A percentile compares a stretch with the other conserved stretches of the same genome.
These are phyloP conservation scores for Melitaea athalia DNA, from an alignment of 2,888 invertebrate genomes.

Conservation along the genomic window DNA sequence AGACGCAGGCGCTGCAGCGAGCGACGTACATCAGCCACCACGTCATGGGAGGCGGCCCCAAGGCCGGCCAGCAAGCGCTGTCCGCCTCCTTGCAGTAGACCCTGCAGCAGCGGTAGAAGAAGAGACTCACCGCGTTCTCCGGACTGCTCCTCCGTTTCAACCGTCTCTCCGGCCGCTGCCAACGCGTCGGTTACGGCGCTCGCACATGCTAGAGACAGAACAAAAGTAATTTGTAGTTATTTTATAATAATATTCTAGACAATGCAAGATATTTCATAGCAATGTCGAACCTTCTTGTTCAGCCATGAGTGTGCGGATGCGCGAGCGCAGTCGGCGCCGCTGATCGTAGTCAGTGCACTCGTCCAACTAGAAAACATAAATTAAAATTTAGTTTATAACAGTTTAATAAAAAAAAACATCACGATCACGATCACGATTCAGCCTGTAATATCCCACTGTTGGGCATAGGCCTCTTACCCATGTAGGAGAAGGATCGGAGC, in stretches of 20 bases:
- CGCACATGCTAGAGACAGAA: constrained; percentile 62
- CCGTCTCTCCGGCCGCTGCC: constrained; percentile 64
- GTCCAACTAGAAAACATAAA: constrained; percentile 85
- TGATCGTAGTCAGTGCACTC: constrained; percentile 94
- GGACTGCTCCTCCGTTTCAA: constrained; percentile 47
- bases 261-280: neutral
- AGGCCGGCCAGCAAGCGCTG: constrained; percentile 69
- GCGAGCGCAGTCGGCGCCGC: constrained; percentile 89
- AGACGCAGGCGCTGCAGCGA: constrained; percentile 89
- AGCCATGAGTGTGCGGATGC: constrained; percentile 92
- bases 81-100: constrained; percentile 82
- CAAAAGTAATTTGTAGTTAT: neutral
- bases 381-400: neutral
- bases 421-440: too few species aligned
- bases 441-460: too few species aligned
- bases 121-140: constrained; percentile 88
- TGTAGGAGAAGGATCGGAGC: too few species aligned
- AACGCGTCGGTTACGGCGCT: constrained; percentile 74
- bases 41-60: constrained; percentile 81
- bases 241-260: neutral
- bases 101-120: constrained; percentile 86
- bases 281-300: constrained; percentile 89
- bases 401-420: neutral
- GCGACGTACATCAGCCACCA: constrained; percentile 89
- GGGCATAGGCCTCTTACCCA: too few species aligned